phyloP scores from a whole-genome alignment of 2,113 vertebrate genomes.

The Cathartes aura region DNA sequence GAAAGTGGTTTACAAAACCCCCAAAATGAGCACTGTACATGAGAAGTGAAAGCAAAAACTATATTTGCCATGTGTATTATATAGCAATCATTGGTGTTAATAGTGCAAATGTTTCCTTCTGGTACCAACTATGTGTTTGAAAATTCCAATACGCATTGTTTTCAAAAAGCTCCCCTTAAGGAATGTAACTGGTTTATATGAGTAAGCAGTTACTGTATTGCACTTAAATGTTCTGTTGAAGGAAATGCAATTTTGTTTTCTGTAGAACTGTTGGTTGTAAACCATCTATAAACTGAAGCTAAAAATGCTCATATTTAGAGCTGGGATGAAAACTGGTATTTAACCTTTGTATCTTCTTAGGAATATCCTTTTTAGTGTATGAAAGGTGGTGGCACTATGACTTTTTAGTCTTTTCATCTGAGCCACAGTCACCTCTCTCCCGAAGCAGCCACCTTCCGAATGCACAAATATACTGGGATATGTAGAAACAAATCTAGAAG shows the following conservation, averaged over 20 bases:
- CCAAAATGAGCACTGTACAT: slow-evolving; percentile 72
- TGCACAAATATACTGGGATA: slow-evolving; percentile 41
- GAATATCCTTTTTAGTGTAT: slow-evolving; percentile 67
- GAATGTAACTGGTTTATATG: slow-evolving; percentile 79
- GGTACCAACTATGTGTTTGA: slow-evolving; percentile 80
- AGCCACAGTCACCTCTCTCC: slow-evolving; percentile 72
- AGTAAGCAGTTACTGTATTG: slow-evolving; percentile 80
- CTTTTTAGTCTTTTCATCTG: slow-evolving; percentile 69
- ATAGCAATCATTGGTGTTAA: slow-evolving; percentile 80
- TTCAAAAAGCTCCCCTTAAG: slow-evolving; percentile 83
- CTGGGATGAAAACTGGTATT: slow-evolving; percentile 81
- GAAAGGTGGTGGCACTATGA: slow-evolving; percentile 63
- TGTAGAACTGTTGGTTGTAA: slow-evolving; percentile 78
- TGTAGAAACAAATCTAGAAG: slow-evolving; percentile 49
- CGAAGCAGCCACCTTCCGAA: slow-evolving; percentile 53
- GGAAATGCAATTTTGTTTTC: slow-evolving; percentile 81
- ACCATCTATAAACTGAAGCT: slow-evolving; percentile 74
- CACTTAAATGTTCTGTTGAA: slow-evolving; percentile 82
- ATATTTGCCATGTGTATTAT: slow-evolving; percentile 83
- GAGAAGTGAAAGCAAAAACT: slow-evolving; percentile 70
- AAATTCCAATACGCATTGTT: slow-evolving; percentile 76
- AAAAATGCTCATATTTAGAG: slow-evolving; percentile 75
- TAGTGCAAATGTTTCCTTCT: slow-evolving; percentile 81
- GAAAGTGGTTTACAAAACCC: slow-evolving; percentile 76
- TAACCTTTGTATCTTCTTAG: slow-evolving; percentile 79